Percentiles rank a stretch among this genome's conserved stretches.
phyloP scores from a whole-genome alignment of 2,888 invertebrate species.

The Oligia latruncula region DNA sequence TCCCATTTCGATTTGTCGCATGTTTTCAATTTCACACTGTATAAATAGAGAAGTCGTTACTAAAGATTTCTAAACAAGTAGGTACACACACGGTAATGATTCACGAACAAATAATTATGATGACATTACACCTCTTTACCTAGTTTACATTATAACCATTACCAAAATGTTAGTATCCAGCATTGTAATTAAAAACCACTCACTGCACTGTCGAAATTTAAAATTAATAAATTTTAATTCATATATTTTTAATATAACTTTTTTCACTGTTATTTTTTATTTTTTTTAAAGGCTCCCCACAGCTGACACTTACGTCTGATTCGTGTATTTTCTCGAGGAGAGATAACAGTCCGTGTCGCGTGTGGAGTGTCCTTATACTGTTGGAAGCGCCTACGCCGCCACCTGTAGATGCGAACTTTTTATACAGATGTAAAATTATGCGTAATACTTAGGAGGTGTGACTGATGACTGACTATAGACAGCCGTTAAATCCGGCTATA shows the following conservation, averaged over 20 bases:
- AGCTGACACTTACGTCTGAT: conserved; percentile 79
- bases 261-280: conserved; percentile 40
- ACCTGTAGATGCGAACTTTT: conserved; percentile 59
- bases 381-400: conserved; percentile 80
- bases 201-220: conserved; percentile 54
- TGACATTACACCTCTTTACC: conserved; percentile 30
- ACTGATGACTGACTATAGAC: conserved; percentile 8
- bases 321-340: conserved; percentile 78
- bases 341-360: conserved; percentile 78
- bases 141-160: conserved; percentile 27
- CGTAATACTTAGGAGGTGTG: conserved; percentile 16
- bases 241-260: conserved; percentile 11
- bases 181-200: conserved; percentile 43
- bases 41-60: neutral
- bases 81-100: neutral
- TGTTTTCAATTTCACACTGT: too few species aligned
- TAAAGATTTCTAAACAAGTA: neutral
- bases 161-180: conserved; percentile 42
- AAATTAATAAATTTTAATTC: conserved; percentile 13
- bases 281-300: conserved; percentile 13
- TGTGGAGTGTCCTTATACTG: conserved; percentile 82
- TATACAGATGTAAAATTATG: conserved; percentile 35
- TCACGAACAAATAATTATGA: conserved; percentile 27
- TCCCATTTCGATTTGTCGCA: too few species aligned
- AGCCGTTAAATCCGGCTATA: conserved; percentile 48